phyloP scores from a whole-genome alignment of 2,888 invertebrate species.

The Metellina segmentata region DNA sequence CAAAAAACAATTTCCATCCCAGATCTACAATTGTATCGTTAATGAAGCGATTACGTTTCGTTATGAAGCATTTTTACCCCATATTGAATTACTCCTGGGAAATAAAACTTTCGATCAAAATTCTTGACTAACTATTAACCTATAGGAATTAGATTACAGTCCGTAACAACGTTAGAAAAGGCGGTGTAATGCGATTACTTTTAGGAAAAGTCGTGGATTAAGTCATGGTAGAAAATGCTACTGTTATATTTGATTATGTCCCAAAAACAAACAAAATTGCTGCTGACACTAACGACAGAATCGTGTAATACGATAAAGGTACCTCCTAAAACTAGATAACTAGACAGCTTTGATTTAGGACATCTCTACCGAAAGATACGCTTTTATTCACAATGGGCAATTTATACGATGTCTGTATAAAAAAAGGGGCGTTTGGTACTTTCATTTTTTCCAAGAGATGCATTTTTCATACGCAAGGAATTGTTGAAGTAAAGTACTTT shows the following conservation, averaged over 20 bases:
- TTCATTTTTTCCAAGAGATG: too few relatives aligned
- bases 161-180: conserved; percentile 53
- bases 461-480: too few relatives aligned
- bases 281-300: conserved; percentile 56
- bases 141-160: conserved; percentile 47
- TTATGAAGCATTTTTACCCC: not conserved
- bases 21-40: not conserved
- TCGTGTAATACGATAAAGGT: conserved; percentile 54
- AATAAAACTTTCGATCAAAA: conserved; percentile 24
- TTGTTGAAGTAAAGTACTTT: too few relatives aligned
- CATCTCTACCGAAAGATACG: not conserved
- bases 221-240: conserved; percentile 49
- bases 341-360: conserved; percentile 25
- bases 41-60: conserved; percentile 24
- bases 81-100: not conserved
- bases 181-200: conserved; percentile 56
- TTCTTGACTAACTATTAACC: conserved; percentile 54
- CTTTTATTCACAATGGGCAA: not conserved
- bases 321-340: conserved; percentile 11
- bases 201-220: conserved; percentile 58
- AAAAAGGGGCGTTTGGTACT: too few relatives aligned
- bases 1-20: not conserved
- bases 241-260: conserved; percentile 61
- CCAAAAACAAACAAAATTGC: conserved; percentile 56
- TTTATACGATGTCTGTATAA: too few relatives aligned